phyloP scores from a whole-genome alignment of 1,140 invertebrate species.

The Sarcophaga bullata region DNA sequence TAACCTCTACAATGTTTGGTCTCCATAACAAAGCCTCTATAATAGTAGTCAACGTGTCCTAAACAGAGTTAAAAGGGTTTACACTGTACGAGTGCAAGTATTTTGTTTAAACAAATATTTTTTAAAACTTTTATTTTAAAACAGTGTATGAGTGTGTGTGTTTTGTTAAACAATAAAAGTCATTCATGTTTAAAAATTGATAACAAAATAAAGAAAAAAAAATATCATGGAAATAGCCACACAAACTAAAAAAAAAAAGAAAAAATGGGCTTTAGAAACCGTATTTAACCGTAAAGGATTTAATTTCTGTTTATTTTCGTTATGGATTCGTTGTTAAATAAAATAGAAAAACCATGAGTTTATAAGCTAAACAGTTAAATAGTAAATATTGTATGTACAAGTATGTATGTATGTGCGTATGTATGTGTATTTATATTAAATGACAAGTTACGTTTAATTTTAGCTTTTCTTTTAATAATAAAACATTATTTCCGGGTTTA shows the following conservation, averaged over 20 bases:
- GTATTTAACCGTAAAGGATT: constrained; percentile 13
- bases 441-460: constrained; percentile 26
- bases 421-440: neutral
- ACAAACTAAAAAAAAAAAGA: neutral
- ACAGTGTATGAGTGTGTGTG: neutral
- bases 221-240: neutral
- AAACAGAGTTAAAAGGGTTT: constrained; percentile 14
- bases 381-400: no score
- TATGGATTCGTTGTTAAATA: no score
- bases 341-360: no score
- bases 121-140: constrained; percentile 5
- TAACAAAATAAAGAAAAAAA: neutral
- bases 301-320: constrained; percentile 1
- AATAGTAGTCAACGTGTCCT: constrained; percentile 24
- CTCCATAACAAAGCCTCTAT: neutral
- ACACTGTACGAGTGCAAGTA: constrained; percentile 1
- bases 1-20: neutral
- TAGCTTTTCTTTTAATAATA: constrained; percentile 9
- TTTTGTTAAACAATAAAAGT: constrained; percentile 35
- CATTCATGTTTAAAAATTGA: constrained; percentile 35
- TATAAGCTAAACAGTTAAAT: no score
- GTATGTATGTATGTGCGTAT: neutral
- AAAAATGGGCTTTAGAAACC: neutral
- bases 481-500: constrained; percentile 15
- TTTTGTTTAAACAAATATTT: constrained; percentile 16